Evolutionary conservation across 1,140 invertebrate genomes (phyloP).

Genomic region (Pachypsylla venusta): DNA sequence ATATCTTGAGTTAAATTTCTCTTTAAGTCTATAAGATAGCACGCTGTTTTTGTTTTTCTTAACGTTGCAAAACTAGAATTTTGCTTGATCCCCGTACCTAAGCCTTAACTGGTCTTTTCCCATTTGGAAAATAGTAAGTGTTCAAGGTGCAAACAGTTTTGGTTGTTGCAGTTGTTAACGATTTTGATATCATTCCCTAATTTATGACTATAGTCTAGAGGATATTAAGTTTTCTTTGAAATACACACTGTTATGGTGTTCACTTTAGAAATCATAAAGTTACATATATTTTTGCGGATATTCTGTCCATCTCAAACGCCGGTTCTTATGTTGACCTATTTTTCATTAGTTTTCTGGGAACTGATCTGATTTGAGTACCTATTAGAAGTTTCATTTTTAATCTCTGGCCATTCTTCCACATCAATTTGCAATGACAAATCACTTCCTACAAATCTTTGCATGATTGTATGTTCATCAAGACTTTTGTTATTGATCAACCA

Average conservation of each 20-base stretch:
- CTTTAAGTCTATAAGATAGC: too few relatives aligned
- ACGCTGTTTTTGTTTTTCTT: too few relatives aligned
- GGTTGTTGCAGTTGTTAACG: too few relatives aligned
- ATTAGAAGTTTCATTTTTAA: not conserved
- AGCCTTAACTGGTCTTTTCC: too few relatives aligned
- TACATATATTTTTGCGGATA: not conserved
- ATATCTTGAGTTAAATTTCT: too few relatives aligned
- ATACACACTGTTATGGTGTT: too few relatives aligned
- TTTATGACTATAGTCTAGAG: not conserved
- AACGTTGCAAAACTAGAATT: too few relatives aligned
- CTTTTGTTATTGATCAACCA: not conserved
- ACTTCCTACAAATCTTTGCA: not conserved
- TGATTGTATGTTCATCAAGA: not conserved
- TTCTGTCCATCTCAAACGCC: not conserved
- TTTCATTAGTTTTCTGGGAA: not conserved
- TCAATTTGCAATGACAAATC: not conserved
- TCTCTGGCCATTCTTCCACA: not conserved
- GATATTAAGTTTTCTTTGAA: not conserved
- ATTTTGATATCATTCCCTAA: not conserved
- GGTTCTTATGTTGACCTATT: not conserved
- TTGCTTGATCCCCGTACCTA: too few relatives aligned
- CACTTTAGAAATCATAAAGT: too few relatives aligned
- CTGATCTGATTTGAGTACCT: not conserved
- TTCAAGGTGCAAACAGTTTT: too few relatives aligned
- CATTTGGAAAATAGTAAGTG: too few relatives aligned